phyloP scores from a whole-genome alignment of 2,888 invertebrate species.

The Rosalia funebris region DNA sequence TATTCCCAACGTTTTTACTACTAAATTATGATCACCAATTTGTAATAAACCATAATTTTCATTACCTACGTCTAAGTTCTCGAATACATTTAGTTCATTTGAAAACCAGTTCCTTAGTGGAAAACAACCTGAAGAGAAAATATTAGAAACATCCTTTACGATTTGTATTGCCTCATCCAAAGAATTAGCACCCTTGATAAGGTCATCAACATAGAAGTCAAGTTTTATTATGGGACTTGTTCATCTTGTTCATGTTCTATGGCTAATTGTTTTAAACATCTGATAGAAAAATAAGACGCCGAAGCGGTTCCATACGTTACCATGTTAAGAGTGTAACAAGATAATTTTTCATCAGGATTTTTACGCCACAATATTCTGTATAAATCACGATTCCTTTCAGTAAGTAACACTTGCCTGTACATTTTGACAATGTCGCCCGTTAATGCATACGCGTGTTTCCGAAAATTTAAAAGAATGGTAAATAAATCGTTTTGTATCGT shows the following conservation, averaged over 20 bases:
- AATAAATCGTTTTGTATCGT: constrained; percentile 7
- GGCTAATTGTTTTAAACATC: constrained; percentile 8
- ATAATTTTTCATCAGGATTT: constrained; percentile 6
- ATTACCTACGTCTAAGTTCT: not conserved
- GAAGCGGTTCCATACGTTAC: constrained; percentile 14
- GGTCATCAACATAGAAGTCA: constrained; percentile 14
- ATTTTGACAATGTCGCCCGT: constrained; percentile 32
- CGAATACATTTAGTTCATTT: constrained; percentile 2
- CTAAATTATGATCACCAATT: not conserved
- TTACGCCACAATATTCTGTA: constrained; percentile 33
- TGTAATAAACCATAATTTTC: not conserved
- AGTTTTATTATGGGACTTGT: constrained; percentile 1
- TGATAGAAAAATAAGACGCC: constrained; percentile 5
- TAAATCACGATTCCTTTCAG: constrained; percentile 44
- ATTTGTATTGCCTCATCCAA: constrained; percentile 6
- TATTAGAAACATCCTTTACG: not conserved
- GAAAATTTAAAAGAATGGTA: constrained; percentile 46
- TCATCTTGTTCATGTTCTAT: not conserved
- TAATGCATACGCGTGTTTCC: constrained; percentile 34
- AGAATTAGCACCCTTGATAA: constrained; percentile 4
- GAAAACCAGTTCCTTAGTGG: constrained; percentile 14
- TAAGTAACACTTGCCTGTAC: constrained; percentile 42
- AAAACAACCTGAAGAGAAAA: constrained; percentile 5
- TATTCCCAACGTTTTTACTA: not conserved
- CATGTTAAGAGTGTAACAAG: constrained; percentile 4